Base-by-base conservation (phyloP, 2,888 invertebrate genomes). In the Metalampra italica region DNA sequence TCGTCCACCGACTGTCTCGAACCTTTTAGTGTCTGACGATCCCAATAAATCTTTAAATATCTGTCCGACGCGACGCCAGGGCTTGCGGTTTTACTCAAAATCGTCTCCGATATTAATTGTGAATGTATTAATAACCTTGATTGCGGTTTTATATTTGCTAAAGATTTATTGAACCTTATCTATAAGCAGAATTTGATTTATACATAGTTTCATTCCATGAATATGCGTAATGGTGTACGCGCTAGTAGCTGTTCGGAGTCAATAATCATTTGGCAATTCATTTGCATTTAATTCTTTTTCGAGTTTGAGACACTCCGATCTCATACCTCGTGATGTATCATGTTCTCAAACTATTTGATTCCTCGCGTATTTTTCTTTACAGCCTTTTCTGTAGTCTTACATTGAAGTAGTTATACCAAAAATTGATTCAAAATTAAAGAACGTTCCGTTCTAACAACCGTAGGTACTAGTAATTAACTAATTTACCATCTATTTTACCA, bases 11-110 rank as follows among this genome's bases (percentile, higher is more conserved):
- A 66, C 73, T 70, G 71, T 67, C 79, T 71, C 72, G 70, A 81
- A 77, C 81, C 88, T 88, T 85, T 89, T 88, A 87, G 85, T 71
- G 76, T 62, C 71, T 68, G 76, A 75, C 79, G 72, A 66, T 64
- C 59, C 68, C 75, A 72, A 89, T 89, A 89, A 88, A 89, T 89
- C 86, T 84, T 68, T 61, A 69, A 74, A 69, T 82, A 84, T 86
- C 83, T 66, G 63, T 56, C 68, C 13, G 64, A 53, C 60, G 58
- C 66, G 70, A 66, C 71, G 68, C 68, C 72, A 62, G 54, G 3
- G 14, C 49, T 57, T 54, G 64, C 57, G 57, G 60, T 60, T 60
- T 56, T 56, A 53, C 54, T 63, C 65, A 58, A 56, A 53, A 58
- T 58, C 58, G 58, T 62, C 66, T 63, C 66, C 60, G 62, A 73